Evolutionary conservation across 37 sponge, comb jelly and placozoan species (phyloP), one percentile per base, ranked within the genome.

Genomic region (Halichondria panicea): DNA sequence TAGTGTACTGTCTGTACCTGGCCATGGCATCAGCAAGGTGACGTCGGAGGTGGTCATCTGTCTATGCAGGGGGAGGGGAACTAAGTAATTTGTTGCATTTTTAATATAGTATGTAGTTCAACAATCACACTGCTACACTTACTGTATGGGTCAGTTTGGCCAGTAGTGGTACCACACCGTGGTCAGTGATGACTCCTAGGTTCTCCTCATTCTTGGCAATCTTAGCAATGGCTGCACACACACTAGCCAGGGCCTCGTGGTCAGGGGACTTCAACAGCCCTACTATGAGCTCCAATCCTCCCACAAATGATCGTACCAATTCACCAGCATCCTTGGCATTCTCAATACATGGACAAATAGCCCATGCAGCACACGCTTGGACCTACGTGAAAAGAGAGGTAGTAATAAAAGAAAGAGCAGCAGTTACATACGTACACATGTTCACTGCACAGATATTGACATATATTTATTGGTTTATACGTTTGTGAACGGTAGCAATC

Each of bases 141-240:
- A 87, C 86, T 37, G 97, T 96, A 45, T 80, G 19, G 7, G 97
- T 88, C 0, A 98, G 90, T 33, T 87, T 82, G 19, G 99, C 88
- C 37, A 98, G 77, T 40, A 98, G 76, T 1, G 94, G 81, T 0
- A 98, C 99, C 43, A 98, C 99, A 1, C 96, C 96, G 71, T 98
- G 99, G 63, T 98, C 99, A 56, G 99, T 98, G 55, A 98, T 87
- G 24, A 98, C 99, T 43, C 92, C 99, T 11, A 98, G 84, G 71
- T 98, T 98, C 85, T 98, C 96, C 75, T 98, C 94, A 81, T 98
- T 96, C 52, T 91, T 80, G 32, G 99, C 99, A 58, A 98, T 98
- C 82, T 88, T 93, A 25, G 94, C 94, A 63, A 98, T 89, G 37
- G 96, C 94, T 39, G 96, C 97, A 83, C 94, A 98, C 48, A 98